These are phyloP conservation scores for Chrysocyon brachyurus DNA, from an alignment of 2,797 vertebrate genomes.

Conservation along the genomic window DNA sequence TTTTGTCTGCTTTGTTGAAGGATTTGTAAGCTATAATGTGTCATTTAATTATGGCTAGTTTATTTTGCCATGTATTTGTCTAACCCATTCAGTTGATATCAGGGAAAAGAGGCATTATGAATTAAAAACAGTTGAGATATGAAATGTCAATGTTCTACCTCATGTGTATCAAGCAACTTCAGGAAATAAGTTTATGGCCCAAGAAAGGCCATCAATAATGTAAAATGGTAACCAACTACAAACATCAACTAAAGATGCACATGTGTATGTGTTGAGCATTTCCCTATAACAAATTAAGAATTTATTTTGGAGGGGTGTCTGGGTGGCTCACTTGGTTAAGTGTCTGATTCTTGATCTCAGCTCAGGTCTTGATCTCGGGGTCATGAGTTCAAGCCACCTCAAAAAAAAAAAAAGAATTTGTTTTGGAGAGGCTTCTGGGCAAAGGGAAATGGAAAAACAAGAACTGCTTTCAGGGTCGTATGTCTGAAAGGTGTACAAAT, in stretches of 20 bases:
- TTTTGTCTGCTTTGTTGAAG: constrained; percentile 17
- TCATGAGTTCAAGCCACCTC: neutral
- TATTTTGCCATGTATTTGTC: constrained; percentile 36
- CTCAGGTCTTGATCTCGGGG: neutral
- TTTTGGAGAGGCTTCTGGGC: neutral
- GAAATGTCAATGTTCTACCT: neutral
- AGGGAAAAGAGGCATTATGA: constrained; percentile 16
- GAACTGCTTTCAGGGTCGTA: neutral
- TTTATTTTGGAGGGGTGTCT: neutral
- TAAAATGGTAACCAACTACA: neutral
- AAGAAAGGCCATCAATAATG: neutral
- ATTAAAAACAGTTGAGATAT: constrained; percentile 2
- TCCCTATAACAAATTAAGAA: neutral
- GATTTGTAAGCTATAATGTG: constrained; percentile 16
- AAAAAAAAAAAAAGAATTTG: neutral
- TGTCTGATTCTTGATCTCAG: neutral
- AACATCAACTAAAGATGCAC: neutral
- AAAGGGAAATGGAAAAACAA: neutral
- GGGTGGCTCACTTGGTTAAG: neutral
- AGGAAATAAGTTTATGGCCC: neutral
- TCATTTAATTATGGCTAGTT: constrained; percentile 7
- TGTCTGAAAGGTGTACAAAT: neutral
- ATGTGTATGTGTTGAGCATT: neutral
- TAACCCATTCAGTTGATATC: neutral
- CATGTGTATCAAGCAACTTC: neutral